Conservation (phyloP, 2,113 vertebrate genomes). For the Vanacampus margaritifer region DNA sequence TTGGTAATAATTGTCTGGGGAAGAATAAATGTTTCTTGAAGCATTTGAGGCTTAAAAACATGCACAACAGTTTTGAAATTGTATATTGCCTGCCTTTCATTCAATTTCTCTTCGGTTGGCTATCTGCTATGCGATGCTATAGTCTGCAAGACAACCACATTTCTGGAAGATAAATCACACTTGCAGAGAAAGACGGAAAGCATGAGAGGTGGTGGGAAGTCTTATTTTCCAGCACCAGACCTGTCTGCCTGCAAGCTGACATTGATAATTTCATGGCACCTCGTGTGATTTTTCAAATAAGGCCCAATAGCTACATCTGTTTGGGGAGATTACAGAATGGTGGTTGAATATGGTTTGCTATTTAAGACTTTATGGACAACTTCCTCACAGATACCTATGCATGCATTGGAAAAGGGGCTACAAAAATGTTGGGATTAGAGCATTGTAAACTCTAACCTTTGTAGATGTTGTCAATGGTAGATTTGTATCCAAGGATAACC, state of each 20-base stretch:
- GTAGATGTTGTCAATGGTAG: slow-evolving; percentile 17
- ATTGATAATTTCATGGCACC: slow-evolving; percentile 78
- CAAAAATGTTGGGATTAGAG: background rate
- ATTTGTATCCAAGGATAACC: slow-evolving; percentile 35
- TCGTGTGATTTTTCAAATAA: slow-evolving; percentile 71
- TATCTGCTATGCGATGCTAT: background rate
- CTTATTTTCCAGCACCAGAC: slow-evolving; percentile 37
- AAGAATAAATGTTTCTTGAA: background rate
- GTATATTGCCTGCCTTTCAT: background rate
- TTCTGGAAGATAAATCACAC: slow-evolving; percentile 24
- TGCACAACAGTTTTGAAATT: background rate
- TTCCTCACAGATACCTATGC: slow-evolving; percentile 55
- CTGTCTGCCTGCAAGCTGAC: slow-evolving; percentile 68
- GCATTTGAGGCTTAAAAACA: background rate
- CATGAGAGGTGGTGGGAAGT: slow-evolving; percentile 1
- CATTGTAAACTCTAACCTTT: slow-evolving; percentile 40
- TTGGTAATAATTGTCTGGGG: background rate
- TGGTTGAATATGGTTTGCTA: slow-evolving; percentile 52
- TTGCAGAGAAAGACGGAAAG: slow-evolving; percentile 35
- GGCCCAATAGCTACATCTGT: slow-evolving; percentile 68
- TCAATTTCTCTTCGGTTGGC: slow-evolving; percentile 9
- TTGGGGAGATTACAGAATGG: slow-evolving; percentile 68
- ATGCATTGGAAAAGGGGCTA: slow-evolving; percentile 29
- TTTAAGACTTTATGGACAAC: slow-evolving; percentile 53
- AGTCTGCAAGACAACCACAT: background rate